Percentiles rank a stretch among this genome's conserved stretches.
These are phyloP conservation scores for Liposcelis brunnea DNA, from an alignment of 2,888 invertebrate genomes.

Conservation along the genomic window DNA sequence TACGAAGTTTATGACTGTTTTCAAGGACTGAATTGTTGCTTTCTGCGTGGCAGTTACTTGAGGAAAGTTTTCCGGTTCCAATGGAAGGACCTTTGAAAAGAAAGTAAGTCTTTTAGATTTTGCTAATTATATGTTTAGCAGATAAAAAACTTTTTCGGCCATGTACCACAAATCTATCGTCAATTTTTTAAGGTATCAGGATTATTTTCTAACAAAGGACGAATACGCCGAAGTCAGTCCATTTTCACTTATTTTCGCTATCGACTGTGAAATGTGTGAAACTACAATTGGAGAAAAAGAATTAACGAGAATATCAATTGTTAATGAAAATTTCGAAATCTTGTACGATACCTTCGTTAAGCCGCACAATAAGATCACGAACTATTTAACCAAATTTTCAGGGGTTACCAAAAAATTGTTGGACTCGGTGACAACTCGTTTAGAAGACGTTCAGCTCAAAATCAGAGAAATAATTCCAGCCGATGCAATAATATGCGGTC, in stretches of 20 bases:
- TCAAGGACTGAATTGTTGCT: constrained; percentile 63
- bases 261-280: constrained; percentile 96
- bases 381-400: no score
- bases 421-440: constrained; percentile 49
- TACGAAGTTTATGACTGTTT: no score
- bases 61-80: constrained; percentile 76
- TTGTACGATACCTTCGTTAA: constrained; percentile 70
- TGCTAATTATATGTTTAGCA: no score
- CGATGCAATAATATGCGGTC: constrained; percentile 90
- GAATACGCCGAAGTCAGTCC: constrained; percentile 54
- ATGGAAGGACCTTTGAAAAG: constrained; percentile 33
- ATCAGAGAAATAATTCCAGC: constrained; percentile 55
- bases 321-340: constrained; percentile 56
- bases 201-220: constrained; percentile 59
- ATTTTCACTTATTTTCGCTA: constrained; percentile 71
- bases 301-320: constrained; percentile 71
- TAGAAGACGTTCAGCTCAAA: constrained; percentile 65
- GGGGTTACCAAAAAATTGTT: constrained; percentile 66
- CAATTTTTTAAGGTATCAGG: constrained; percentile 32
- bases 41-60: constrained; percentile 68
- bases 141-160: no score
- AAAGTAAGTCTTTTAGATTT: constrained; percentile 39
- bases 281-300: constrained; percentile 48
- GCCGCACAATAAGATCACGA: no score
- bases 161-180: no score